Conservation (phyloP, 2,113 vertebrate species). For the Pelodiscus sinensis region DNA sequence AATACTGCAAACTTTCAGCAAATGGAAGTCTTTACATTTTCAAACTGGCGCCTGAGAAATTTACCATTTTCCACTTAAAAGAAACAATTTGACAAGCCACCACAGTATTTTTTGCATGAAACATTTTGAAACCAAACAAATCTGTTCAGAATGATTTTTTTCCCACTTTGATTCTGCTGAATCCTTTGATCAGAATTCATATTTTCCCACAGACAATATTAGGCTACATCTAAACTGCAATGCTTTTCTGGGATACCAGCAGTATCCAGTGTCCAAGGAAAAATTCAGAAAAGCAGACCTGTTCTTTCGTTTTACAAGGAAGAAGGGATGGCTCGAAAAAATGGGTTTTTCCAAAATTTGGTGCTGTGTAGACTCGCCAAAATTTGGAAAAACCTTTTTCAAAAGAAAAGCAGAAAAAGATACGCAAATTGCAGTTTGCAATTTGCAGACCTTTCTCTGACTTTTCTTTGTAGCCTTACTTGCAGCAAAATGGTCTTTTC, state of each 20-base stretch:
- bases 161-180: background rate
- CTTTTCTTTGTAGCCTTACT: background rate
- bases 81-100: background rate
- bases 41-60: background rate
- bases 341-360: too few relatives aligned
- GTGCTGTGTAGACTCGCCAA: too few relatives aligned
- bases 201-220: background rate
- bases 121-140: constrained; percentile 2
- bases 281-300: too few relatives aligned
- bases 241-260: too few relatives aligned
- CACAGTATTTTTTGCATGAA: background rate
- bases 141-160: background rate
- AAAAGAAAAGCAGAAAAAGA: too few relatives aligned
- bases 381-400: too few relatives aligned
- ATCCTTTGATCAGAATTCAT: background rate
- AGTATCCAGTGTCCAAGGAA: too few relatives aligned
- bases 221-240: too few relatives aligned
- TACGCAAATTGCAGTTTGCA: too few relatives aligned
- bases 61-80: background rate
- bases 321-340: too few relatives aligned
- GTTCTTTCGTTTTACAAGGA: too few relatives aligned
- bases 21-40: background rate
- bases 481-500: background rate
- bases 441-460: too few relatives aligned
- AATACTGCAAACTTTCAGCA: constrained; percentile 1